These are phyloP conservation scores for Eupithecia exiguata DNA, from an alignment of 2,888 invertebrate genomes.

Conservation along the genomic window DNA sequence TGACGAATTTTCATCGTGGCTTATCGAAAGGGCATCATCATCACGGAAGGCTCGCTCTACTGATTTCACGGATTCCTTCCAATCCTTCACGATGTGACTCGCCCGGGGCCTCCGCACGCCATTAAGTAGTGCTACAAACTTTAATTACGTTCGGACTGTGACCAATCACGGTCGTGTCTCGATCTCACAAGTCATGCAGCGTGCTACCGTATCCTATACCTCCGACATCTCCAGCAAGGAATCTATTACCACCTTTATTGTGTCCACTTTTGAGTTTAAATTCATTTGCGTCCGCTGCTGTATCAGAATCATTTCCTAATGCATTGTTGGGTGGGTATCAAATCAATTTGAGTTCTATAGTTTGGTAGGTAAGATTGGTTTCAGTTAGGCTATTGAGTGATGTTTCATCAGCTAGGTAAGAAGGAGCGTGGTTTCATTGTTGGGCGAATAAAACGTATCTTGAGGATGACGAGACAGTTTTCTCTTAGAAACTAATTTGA, in stretches of 20 bases:
- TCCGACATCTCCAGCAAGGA: constrained; percentile 49
- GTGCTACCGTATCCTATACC: constrained; percentile 80
- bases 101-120: constrained; percentile 78
- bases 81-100: constrained; percentile 81
- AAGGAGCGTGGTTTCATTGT: constrained; percentile 81
- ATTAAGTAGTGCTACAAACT: constrained; percentile 83
- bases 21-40: constrained; percentile 43
- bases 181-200: constrained; percentile 81
- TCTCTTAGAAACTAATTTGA: constrained; percentile 81
- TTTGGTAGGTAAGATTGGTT: constrained; percentile 49
- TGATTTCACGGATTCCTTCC: constrained; percentile 72
- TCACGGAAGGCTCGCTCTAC: constrained; percentile 44
- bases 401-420: constrained; percentile 61
- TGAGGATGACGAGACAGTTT: constrained; percentile 79
- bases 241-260: constrained; percentile 54
- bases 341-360: constrained; percentile 71
- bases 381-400: constrained; percentile 59
- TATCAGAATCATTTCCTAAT: constrained; percentile 64
- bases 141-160: constrained; percentile 83
- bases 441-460: constrained; percentile 78
- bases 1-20: constrained; percentile 6
- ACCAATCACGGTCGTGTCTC: constrained; percentile 83
- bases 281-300: constrained; percentile 51
- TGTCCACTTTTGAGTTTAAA: constrained; percentile 56
- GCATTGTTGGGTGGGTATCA: constrained; percentile 59